Conservation (phyloP, 2,797 vertebrate species). For the Fringilla coelebs region DNA sequence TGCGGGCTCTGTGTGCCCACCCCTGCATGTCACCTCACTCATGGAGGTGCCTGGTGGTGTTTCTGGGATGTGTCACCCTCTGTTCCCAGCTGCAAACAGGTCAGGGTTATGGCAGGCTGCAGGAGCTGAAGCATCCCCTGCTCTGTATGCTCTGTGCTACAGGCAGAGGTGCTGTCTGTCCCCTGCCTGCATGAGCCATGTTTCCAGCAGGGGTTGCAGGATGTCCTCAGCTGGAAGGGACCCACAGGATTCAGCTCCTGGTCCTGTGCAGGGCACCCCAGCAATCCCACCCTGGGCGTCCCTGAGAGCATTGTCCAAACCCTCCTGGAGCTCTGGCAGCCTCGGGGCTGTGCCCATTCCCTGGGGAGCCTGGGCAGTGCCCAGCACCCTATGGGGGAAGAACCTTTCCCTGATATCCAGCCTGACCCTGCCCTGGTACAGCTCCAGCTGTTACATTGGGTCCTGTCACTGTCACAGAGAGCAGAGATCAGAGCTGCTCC, state of each 20-base stretch:
- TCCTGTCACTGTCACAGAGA: not conserved
- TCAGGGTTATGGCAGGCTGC: not conserved
- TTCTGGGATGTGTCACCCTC: rapidly evolving
- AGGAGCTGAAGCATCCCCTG: not conserved
- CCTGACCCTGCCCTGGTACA: not conserved
- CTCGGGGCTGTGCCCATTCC: rapidly evolving
- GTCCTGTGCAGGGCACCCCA: not conserved
- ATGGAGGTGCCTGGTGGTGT: not conserved
- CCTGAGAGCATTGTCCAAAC: rapidly evolving
- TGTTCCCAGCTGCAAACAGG: not conserved
- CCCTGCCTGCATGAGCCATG: rapidly evolving
- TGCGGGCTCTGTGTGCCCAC: not conserved
- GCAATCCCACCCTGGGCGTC: not conserved
- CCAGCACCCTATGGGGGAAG: not conserved
- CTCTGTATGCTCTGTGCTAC: not conserved
- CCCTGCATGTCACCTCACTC: not conserved
- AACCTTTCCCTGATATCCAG: rapidly evolving
- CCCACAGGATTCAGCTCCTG: not conserved
- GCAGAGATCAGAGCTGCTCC: not conserved
- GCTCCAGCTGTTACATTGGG: rapidly evolving
- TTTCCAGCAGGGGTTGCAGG: not conserved
- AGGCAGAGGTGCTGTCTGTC: not conserved
- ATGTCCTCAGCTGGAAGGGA: not conserved
- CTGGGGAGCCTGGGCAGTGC: not conserved
- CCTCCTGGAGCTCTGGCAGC: not conserved